Conservation (phyloP, 2,797 vertebrate species). For the Bryconaethiops microstoma region DNA sequence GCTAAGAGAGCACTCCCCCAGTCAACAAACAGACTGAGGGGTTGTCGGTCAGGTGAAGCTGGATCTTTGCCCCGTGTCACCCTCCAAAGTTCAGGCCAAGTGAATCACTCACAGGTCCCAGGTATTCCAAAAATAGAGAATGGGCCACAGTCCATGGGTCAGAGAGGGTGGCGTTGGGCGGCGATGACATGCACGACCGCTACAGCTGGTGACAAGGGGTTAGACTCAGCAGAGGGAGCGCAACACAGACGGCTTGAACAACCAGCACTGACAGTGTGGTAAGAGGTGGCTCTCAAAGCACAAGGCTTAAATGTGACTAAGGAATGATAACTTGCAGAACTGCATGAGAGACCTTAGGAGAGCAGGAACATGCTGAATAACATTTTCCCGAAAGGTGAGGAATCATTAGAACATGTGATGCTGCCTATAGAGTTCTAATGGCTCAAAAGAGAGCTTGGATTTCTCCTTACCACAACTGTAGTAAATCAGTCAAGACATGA, state of each 20-base stretch:
- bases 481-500: not conserved
- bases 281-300: not conserved
- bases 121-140: slow-evolving; percentile 71
- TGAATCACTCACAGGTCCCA: slow-evolving; percentile 60
- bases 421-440: not conserved
- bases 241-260: not conserved
- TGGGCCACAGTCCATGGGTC: slow-evolving; percentile 47
- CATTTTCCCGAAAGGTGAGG: not conserved
- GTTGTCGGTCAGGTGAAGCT: slow-evolving; percentile 18
- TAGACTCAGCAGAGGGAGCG: slow-evolving; percentile 16
- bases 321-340: not conserved
- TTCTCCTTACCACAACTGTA: not conserved
- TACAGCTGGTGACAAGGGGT: slow-evolving; percentile 1
- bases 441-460: not conserved
- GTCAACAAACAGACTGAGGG: slow-evolving; percentile 46
- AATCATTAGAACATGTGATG: not conserved
- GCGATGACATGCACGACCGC: slow-evolving; percentile 42
- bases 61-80: slow-evolving; percentile 53
- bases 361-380: not conserved
- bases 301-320: not conserved
- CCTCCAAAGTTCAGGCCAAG: slow-evolving; percentile 64
- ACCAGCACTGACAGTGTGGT: not conserved
- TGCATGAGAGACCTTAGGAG: not conserved
- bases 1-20: not conserved
- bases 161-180: slow-evolving; percentile 56